Base-by-base conservation (phyloP, 1,140 invertebrate species). In the Drosophila repletoides region DNA sequence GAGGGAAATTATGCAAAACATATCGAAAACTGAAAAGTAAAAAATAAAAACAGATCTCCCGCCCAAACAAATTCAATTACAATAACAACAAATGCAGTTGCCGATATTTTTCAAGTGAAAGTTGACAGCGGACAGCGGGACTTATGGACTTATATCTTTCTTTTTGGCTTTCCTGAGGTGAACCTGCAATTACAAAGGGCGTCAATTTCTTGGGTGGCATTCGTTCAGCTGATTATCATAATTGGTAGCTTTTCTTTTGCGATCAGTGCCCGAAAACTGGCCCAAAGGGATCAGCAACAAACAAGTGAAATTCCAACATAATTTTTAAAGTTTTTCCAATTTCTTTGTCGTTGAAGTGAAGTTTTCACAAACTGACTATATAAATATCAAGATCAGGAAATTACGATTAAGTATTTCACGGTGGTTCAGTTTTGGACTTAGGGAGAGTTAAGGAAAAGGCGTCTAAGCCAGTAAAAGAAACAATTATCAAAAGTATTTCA, bases 1-100 rank as follows among this genome's bases (percentile, higher is more conserved):
- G n/a, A 34, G 36, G 19, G 40, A 60, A 67, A 81, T 80, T 80
- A 80, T 80, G 76, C 76, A 81, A 81, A 80, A 77, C 12, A 49
- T 65, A 24, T 41, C 7, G 15, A 6, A 38, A 58, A 55, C 38
- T 38, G 12, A 14, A 43, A 19, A 5, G 15, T n/a, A 46, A 53
- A 10, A 48, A 56, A 51, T 46, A 48, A 49, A 46, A 51, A 45
- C 31, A 28, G 24, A 40, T 33, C 19, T 22, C 36, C 26, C 26
- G n/a, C 19, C 38, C 14, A 56, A 77, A 65, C 49, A 76, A 41
- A 60, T 59, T 59, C 71, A 77, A 77, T 59, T 71, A 64, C 52
- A 52, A 40, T 41, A 64, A 67, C 45, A 67, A 46, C 51, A 72
- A 55, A 46, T 59, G 28, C 46, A 71, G 46, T 59, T 38, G 10